A percentile compares a stretch with the other conserved stretches of the same genome.
phyloP scores from a whole-genome alignment of 2,797 vertebrate species.

The Alcedo atthis region DNA sequence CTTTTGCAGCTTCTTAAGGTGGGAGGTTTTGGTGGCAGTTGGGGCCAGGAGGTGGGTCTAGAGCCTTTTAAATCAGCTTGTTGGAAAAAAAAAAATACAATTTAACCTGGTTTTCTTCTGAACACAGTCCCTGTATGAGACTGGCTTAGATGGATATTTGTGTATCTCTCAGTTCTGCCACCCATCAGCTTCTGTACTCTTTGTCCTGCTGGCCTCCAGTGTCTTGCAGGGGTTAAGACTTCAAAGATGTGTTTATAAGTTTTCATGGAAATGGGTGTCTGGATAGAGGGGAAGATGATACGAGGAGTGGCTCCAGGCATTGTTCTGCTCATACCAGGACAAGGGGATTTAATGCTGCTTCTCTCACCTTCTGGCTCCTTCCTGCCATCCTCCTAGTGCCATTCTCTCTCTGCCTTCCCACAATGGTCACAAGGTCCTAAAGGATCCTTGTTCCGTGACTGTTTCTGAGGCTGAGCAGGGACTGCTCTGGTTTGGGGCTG shows the following conservation, averaged over 20 bases:
- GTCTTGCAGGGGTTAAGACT: not conserved
- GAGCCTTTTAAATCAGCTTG: not conserved
- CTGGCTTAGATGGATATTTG: not conserved
- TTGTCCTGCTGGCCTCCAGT: not conserved
- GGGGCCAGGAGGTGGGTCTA: not conserved
- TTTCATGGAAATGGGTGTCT: not conserved
- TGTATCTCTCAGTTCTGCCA: not conserved
- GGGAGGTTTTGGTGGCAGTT: not conserved
- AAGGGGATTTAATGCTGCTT: not conserved
- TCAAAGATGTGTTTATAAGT: not conserved
- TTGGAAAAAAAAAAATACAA: not conserved
- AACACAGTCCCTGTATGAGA: not conserved
- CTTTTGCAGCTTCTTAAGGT: not conserved
- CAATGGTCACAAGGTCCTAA: not conserved
- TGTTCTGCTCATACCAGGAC: not conserved
- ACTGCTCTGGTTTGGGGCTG: not conserved
- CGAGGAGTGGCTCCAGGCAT: not conserved
- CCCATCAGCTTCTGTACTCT: not conserved
- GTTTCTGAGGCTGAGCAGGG: not conserved
- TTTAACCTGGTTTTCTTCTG: not conserved
- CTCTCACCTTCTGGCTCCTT: not conserved
- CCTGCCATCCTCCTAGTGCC: not conserved
- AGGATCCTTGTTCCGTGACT: not conserved
- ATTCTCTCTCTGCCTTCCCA: not conserved
- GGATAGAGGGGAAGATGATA: not conserved